phyloP scores from a whole-genome alignment of 2,888 invertebrate species.

The Amphimallon solstitiale region DNA sequence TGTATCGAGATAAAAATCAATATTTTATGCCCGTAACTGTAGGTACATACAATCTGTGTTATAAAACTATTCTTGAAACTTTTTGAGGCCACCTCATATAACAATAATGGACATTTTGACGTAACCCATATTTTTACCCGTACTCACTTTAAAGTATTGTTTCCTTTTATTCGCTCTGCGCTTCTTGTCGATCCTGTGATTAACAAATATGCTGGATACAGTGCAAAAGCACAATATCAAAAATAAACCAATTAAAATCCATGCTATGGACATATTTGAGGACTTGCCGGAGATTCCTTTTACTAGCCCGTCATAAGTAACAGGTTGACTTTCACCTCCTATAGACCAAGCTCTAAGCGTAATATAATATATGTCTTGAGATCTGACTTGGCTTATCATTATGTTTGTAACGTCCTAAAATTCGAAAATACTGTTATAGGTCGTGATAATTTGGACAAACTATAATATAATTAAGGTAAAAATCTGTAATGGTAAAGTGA shows the following conservation, averaged over 20 bases:
- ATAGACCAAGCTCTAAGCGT: constrained; percentile 53
- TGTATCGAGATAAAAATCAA: no score
- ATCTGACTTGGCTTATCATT: constrained; percentile 50
- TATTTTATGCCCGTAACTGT: no score
- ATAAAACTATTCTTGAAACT: no score
- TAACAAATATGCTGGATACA: background rate
- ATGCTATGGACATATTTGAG: background rate
- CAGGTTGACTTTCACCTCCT: constrained; percentile 51
- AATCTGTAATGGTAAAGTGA: no score
- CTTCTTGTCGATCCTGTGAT: constrained; percentile 1
- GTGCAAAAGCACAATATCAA: constrained; percentile 6
- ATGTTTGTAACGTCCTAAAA: constrained; percentile 57
- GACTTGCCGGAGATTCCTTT: background rate
- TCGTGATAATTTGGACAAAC: no score
- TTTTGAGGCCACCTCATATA: no score
- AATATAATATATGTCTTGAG: constrained; percentile 52
- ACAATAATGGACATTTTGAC: no score
- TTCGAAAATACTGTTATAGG: no score
- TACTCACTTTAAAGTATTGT: constrained; percentile 12
- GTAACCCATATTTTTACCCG: no score
- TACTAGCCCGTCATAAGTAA: constrained; percentile 32
- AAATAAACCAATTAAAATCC: constrained; percentile 9
- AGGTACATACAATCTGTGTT: no score
- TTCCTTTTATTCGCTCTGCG: constrained; percentile 12
- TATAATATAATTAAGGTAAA: no score